Base-by-base conservation (phyloP, 2,888 invertebrate species). In the Lasioglossum vierecki region DNA sequence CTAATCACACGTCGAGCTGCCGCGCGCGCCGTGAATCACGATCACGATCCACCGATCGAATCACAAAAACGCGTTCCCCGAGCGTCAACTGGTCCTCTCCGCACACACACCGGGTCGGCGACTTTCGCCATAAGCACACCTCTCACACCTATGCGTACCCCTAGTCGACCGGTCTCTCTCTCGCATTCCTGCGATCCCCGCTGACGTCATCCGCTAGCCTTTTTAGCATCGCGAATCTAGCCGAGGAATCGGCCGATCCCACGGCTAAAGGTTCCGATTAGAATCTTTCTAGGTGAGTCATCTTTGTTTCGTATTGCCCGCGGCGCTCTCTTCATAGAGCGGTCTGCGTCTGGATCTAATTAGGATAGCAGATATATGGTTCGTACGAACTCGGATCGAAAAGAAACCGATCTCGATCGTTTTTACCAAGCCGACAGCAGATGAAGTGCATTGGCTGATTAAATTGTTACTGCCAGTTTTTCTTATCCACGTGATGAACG, bases 21-120 rank as follows among this genome's bases (percentile, higher is more conserved):
- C 4, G 46, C 76, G 46, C 76, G 80, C 76, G 63, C 41, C 83
- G 80, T 88, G 88, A 88, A 89, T 89, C 89, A 88, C 82, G 89
- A 89, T 89, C 89, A 88, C 82, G 89, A 83, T 79, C 77, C 57
- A 26, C 75, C 80, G 84, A 84, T 80, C 86, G 63, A 60, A 66
- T 30, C 30, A 76, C 49, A 82, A 87, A 87, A 78, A 78, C 88
- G 70, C 75, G 80, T 76, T 84, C 79, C 63, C 26, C n/a, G 26
- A 76, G 82, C 15, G 66, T 68, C 66, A 68, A 77, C 79, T 77
- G 72, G 79, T 80, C 68, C 46, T 57, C 63, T 15, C 6, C 15
- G 30, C 30, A 0, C 18, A 4, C 18, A 4, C 18, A 4, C n/a
- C n/a, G 57, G 57, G 57, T n/a, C 57, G 63, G 30, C 30, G 30